These are phyloP conservation scores for Caenorhabditis zanzibari DNA, from an alignment of 2,888 invertebrate genomes.

Conservation along the genomic window DNA sequence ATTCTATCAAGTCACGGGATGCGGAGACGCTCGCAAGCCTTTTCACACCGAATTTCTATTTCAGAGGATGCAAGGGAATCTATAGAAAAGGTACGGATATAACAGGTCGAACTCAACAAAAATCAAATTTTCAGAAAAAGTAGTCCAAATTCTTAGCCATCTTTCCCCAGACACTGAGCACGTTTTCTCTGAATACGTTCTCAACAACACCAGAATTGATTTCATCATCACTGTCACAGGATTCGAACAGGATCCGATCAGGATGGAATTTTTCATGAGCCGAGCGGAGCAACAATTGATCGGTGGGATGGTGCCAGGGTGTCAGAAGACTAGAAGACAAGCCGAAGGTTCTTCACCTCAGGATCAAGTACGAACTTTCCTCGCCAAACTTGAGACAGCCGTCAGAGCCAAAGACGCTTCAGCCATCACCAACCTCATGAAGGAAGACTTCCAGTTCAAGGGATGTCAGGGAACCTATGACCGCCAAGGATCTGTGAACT, in stretches of 20 bases:
- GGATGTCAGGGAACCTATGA: slow-evolving; percentile 10
- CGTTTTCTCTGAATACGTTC: neutral
- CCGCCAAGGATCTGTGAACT: neutral
- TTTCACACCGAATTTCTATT: neutral
- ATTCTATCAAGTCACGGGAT: neutral
- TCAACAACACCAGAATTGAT: neutral
- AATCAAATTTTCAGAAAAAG: neutral
- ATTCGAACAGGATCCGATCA: too few relatives aligned
- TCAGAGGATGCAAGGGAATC: slow-evolving; percentile 8
- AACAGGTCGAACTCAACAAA: too few relatives aligned
- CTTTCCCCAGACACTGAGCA: neutral
- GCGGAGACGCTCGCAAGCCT: neutral
- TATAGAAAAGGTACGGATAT: neutral
- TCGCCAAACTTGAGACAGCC: neutral
- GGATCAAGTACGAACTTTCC: neutral
- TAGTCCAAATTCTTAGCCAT: neutral
- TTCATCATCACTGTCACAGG: neutral
- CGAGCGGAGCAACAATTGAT: neutral
- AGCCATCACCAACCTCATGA: neutral
- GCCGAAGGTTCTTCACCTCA: too few relatives aligned
- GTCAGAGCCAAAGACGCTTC: slow-evolving; percentile 1
- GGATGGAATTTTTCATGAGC: neutral
- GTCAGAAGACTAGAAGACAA: neutral
- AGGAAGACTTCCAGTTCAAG: neutral
- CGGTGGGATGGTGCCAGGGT: neutral